Percentiles rank a stretch among this genome's conserved stretches.
These are phyloP conservation scores for Euura saliciscinereae DNA, from an alignment of 1,140 invertebrate species.

Conservation along the genomic window DNA sequence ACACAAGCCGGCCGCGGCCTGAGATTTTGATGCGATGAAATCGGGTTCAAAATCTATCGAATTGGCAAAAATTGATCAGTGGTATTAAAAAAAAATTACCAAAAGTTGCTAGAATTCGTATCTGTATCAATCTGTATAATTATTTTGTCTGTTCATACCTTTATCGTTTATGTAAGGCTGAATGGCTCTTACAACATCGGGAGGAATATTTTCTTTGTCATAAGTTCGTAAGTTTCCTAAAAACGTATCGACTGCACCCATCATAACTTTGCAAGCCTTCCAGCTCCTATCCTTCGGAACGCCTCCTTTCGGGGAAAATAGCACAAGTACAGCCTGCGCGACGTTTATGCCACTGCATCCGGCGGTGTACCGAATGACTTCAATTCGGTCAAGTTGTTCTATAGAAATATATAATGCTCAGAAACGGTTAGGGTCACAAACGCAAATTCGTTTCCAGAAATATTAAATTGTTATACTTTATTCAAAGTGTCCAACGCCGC, in stretches of 20 bases:
- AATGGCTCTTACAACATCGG: constrained; percentile 79
- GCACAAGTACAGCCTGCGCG: constrained; percentile 83
- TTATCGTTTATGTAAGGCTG: constrained; percentile 60
- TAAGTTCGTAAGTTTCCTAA: constrained; percentile 85
- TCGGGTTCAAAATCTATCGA: constrained; percentile 83
- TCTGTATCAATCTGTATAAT: not conserved
- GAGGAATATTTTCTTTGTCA: constrained; percentile 93
- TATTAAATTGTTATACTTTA: constrained; percentile 64
- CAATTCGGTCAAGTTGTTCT: constrained; percentile 89
- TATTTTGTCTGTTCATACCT: constrained; percentile 33
- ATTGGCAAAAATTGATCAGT: constrained; percentile 15
- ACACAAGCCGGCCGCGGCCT: constrained; percentile 89
- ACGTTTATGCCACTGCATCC: constrained; percentile 85
- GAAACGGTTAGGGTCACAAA: not conserved
- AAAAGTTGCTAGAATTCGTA: constrained; percentile 30
- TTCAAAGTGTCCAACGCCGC: constrained; percentile 92
- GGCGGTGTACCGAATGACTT: constrained; percentile 90
- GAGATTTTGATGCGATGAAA: constrained; percentile 83
- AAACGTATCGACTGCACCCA: constrained; percentile 87
- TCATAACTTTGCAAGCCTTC: constrained; percentile 89
- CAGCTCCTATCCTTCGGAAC: constrained; percentile 92
- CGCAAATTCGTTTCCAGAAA: not conserved
- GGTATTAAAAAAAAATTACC: constrained; percentile 60
- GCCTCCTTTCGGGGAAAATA: constrained; percentile 85
- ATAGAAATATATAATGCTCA: constrained; percentile 19